Conservation (phyloP, 1,140 invertebrate species). For the Drosophila ercepeae region DNA sequence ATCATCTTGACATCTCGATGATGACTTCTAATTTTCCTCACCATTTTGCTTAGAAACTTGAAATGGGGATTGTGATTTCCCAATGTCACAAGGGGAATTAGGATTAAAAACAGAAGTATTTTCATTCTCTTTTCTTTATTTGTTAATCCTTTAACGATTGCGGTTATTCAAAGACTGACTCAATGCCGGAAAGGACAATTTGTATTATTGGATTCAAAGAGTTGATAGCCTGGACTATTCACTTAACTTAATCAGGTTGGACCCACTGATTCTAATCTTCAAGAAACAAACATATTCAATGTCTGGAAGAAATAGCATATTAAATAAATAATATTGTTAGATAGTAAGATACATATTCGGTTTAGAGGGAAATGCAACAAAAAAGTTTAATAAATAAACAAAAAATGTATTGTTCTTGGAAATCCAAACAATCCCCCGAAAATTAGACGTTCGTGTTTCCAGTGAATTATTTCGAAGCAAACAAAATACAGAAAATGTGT, state of each 20-base stretch:
- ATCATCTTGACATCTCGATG: neutral
- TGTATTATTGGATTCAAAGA: neutral
- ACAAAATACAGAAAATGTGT: too few species aligned
- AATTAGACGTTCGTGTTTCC: neutral
- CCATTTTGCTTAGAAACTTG: neutral
- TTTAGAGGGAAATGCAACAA: neutral
- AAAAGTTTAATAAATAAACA: neutral
- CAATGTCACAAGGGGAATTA: neutral
- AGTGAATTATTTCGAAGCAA: neutral
- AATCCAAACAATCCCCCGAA: neutral
- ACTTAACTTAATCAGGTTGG: slow-evolving; percentile 7
- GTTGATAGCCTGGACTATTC: neutral
- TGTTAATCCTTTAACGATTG: neutral
- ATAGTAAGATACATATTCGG: too few species aligned
- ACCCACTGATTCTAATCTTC: too few species aligned
- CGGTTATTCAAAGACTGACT: neutral
- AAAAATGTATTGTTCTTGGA: neutral
- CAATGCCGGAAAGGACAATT: neutral
- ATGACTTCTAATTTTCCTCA: neutral
- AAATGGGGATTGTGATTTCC: neutral
- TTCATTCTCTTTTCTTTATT: neutral
- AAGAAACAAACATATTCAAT: too few species aligned
- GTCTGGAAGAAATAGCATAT: too few species aligned
- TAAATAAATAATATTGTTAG: too few species aligned
- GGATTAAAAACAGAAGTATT: neutral